phyloP scores from a whole-genome alignment of 2,113 vertebrate species.

The Australoheros scitulus region DNA sequence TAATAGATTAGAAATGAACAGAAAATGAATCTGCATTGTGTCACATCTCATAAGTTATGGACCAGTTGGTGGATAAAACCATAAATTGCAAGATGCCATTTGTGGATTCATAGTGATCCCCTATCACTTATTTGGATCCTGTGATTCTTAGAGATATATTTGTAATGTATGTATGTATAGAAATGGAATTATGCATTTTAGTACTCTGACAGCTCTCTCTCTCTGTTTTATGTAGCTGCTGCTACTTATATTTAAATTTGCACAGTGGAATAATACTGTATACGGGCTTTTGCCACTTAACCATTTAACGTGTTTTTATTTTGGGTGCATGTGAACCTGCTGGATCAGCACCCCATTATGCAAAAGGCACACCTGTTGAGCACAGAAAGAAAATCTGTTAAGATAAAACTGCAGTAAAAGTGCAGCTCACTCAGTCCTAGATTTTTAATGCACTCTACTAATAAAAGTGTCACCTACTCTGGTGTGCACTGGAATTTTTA shows the following conservation, averaged over 20 bases:
- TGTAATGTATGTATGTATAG: not conserved
- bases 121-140: not conserved
- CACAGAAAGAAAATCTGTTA: not conserved
- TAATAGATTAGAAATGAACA: not conserved
- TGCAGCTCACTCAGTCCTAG: not conserved
- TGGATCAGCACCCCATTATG: not conserved
- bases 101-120: too few species aligned
- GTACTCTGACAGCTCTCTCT: not conserved
- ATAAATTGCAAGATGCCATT: not conserved
- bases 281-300: not conserved
- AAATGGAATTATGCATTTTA: not conserved
- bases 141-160: not conserved
- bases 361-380: not conserved
- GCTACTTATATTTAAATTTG: not conserved
- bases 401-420: constrained; percentile 4
- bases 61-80: not conserved
- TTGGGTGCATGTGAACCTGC: not conserved
- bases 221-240: not conserved
- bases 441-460: not conserved
- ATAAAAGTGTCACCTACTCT: not conserved
- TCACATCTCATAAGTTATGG: not conserved
- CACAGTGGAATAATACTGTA: not conserved
- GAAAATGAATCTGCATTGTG: not conserved
- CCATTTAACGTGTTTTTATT: not conserved
- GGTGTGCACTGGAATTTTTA: not conserved